Base-by-base conservation (phyloP, 2,888 invertebrate species). In the Rhopalosiphum nymphaeae region DNA sequence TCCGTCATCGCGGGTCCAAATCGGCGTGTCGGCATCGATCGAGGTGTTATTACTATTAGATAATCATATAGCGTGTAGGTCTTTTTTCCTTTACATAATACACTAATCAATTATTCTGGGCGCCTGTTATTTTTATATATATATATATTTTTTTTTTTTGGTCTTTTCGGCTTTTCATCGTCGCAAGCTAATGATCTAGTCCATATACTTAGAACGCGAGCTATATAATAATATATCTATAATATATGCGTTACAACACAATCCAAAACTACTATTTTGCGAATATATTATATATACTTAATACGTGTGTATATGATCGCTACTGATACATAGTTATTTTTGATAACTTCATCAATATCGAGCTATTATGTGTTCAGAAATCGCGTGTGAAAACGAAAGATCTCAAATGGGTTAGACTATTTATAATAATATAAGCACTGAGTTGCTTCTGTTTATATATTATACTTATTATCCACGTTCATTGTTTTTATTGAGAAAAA, bases 21-120 rank as follows among this genome's bases (percentile, higher is more conserved):
- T 90, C 84, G 85, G 85, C 89, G 93, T 93, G 93, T 93, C 93
- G 93, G 93, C 93, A 85, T 90, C 84, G 92, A 67, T 87, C 36
- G 93, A 93, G 84, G 89, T 57, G 93, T 93, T 93, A 85, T 93
- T 90, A 90, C 93, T 93, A 90, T 93, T 89, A 93, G 84, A 89
- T 67, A 67, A 90, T 90, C 67, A 67, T 61, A 86, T 57, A 61
- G 89, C 89, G 93, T 90, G 85, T 89, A 93, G 93, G 44, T 92
- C 21, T 44, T 67, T 88, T 86, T 86, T n/a, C 25, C 56, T 42
- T 42, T 44, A 49, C 42, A 49, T 46, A 42, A 84, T 91, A 87
- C n/a, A 85, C 84, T 90, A 90, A 93, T 93, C 89, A 93, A 85
- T 93, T 90, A 93, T 89, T 89, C 46, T 4, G 89, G 89, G 93